These are phyloP conservation scores for Entomobrya multifasciata DNA, from an alignment of 2,888 invertebrate species.

Conservation along the genomic window DNA sequence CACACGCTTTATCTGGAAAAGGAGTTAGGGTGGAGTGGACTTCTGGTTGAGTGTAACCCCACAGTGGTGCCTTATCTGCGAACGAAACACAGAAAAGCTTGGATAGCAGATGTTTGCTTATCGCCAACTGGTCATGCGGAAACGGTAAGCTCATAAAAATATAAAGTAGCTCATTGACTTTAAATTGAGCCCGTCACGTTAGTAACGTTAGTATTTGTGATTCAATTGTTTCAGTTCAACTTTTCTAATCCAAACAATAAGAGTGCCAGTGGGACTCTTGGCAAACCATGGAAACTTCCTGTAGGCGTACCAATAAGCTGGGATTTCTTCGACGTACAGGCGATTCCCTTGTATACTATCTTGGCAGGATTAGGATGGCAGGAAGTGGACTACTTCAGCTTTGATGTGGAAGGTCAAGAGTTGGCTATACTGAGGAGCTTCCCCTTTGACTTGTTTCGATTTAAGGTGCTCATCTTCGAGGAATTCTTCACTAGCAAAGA, in stretches of 20 bases:
- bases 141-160: slow-evolving; percentile 9
- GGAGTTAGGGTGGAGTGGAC: slow-evolving; percentile 61
- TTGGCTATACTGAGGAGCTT: neutral
- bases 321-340: slow-evolving; percentile 35
- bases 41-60: slow-evolving; percentile 69
- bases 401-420: slow-evolving; percentile 48
- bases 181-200: neutral
- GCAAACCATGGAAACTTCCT: neutral
- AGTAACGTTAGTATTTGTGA: neutral
- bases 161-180: no score
- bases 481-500: no score
- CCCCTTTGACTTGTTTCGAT: slow-evolving; percentile 28
- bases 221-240: slow-evolving; percentile 10
- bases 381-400: slow-evolving; percentile 57
- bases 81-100: slow-evolving; percentile 56
- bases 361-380: slow-evolving; percentile 20
- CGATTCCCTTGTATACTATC: slow-evolving; percentile 41
- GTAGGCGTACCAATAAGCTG: neutral
- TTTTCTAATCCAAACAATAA: slow-evolving; percentile 44
- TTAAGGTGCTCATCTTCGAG: slow-evolving; percentile 45
- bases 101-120: slow-evolving; percentile 67
- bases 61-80: slow-evolving; percentile 7
- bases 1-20: slow-evolving; percentile 59
- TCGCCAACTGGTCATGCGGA: neutral
- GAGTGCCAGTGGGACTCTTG: slow-evolving; percentile 37